phyloP scores from a whole-genome alignment of 2,797 vertebrate species.

The Tenualosa ilisha region DNA sequence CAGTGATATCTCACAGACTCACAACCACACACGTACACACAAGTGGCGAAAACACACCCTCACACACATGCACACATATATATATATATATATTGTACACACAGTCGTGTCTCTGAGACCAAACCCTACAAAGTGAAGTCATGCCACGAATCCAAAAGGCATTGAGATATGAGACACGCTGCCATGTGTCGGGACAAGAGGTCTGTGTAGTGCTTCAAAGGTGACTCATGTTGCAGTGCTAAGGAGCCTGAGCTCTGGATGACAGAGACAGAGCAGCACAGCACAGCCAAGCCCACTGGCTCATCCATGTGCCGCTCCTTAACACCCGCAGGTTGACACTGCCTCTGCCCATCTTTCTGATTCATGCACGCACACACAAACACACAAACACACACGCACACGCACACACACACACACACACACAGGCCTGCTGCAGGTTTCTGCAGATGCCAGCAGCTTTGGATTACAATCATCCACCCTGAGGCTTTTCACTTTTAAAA shows the following conservation, averaged over 20 bases:
- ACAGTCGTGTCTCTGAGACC: neutral
- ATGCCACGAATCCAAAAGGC: neutral
- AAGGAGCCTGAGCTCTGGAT: neutral
- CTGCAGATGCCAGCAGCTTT: constrained; percentile 12
- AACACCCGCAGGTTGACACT: neutral
- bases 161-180: neutral
- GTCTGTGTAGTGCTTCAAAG: neutral
- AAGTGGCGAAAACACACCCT: neutral
- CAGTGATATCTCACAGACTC: neutral
- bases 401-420: neutral
- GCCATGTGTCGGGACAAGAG: neutral
- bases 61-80: neutral
- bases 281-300: neutral
- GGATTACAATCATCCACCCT: neutral
- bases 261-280: neutral
- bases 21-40: neutral
- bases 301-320: neutral
- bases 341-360: neutral
- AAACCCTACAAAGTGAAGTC: neutral
- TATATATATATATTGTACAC: neutral
- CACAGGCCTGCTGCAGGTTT: neutral
- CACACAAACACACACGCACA: neutral
- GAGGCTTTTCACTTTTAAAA: constrained; percentile 2
- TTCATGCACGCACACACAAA: neutral
- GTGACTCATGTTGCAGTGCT: neutral